Evolutionary conservation across 2,888 invertebrate genomes (phyloP).

Genomic region (Zaprionus obscuricornis): DNA sequence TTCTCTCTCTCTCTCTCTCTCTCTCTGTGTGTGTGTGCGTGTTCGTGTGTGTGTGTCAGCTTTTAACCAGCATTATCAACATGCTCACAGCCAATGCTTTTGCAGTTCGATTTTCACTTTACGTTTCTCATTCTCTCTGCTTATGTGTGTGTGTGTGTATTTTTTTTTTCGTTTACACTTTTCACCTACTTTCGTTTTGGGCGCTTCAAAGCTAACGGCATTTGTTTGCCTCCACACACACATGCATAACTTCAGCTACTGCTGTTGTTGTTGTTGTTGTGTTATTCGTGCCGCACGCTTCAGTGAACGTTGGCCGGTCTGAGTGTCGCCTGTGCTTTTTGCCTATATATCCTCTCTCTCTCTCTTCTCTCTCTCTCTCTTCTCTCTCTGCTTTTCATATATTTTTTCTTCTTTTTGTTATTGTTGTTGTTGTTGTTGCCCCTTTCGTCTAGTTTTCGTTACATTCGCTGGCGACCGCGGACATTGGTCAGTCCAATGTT

Average conservation of each 20-base stretch:
- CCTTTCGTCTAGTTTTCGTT: too few species aligned
- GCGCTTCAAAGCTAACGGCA: constrained; percentile 48
- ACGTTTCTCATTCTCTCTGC: constrained; percentile 59
- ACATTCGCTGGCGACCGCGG: constrained; percentile 45
- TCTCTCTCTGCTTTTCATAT: too few species aligned
- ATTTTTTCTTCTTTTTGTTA: too few species aligned
- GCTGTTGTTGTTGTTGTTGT: constrained; percentile 34
- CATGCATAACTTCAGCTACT: constrained; percentile 6
- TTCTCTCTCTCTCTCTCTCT: neutral
- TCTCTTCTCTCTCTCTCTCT: too few species aligned
- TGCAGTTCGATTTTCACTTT: constrained; percentile 67
- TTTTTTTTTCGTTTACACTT: constrained; percentile 59
- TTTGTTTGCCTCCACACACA: constrained; percentile 30
- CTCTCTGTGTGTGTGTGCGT: constrained; percentile 6
- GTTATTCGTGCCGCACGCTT: constrained; percentile 56
- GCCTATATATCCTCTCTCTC: constrained; percentile 7
- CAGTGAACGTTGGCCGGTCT: constrained; percentile 54
- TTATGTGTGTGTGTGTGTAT: constrained; percentile 9
- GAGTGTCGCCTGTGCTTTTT: constrained; percentile 55
- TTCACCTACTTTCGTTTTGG: constrained; percentile 68
- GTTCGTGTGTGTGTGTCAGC: constrained; percentile 2
- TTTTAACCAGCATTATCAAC: constrained; percentile 27
- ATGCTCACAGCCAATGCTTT: constrained; percentile 28
- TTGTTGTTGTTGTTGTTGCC: too few species aligned
- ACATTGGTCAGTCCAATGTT: constrained; percentile 44